Conservation (phyloP, 2,888 invertebrate species). For the Drosophila gaucha region DNA sequence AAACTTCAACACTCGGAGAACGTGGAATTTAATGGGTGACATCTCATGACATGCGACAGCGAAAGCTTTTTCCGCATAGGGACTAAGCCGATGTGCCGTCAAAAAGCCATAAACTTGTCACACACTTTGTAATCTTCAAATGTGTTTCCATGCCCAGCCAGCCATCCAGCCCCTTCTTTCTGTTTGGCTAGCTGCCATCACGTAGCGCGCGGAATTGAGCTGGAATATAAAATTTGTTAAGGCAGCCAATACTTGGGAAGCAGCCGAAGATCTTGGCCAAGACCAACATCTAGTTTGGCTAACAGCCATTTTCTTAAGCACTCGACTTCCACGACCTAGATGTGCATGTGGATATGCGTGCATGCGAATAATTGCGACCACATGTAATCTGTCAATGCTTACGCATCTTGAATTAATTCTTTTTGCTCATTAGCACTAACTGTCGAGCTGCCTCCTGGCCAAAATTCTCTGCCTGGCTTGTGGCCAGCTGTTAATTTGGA, state of each 20-base stretch:
- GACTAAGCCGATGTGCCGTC: slow-evolving; percentile 57
- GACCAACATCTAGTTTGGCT: slow-evolving; percentile 12
- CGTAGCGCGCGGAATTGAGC: slow-evolving; percentile 41
- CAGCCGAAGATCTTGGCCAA: slow-evolving; percentile 12
- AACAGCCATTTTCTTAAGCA: slow-evolving; percentile 1
- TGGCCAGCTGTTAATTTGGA: slow-evolving; percentile 26
- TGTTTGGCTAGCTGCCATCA: slow-evolving; percentile 60
- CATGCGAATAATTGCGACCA: background rate
- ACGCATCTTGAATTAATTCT: slow-evolving; percentile 53
- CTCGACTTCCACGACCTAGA: background rate
- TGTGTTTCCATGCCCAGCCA: slow-evolving; percentile 23
- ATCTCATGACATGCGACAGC: slow-evolving; percentile 49
- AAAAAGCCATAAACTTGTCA: slow-evolving; percentile 75
- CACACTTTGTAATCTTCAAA: slow-evolving; percentile 71
- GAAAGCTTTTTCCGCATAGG: slow-evolving; percentile 8
- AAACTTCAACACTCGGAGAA: slow-evolving; percentile 20
- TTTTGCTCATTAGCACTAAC: slow-evolving; percentile 45
- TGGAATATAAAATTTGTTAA: slow-evolving; percentile 44
- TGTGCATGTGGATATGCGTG: background rate
- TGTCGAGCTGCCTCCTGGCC: slow-evolving; percentile 5
- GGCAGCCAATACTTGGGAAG: slow-evolving; percentile 25
- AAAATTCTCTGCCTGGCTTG: background rate
- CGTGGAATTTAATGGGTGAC: slow-evolving; percentile 51
- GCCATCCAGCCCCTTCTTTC: too few species aligned
- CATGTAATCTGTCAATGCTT: slow-evolving; percentile 41